Evolutionary conservation across 2,888 invertebrate genomes (phyloP).

Genomic region (Chymomyza procnemis): DNA sequence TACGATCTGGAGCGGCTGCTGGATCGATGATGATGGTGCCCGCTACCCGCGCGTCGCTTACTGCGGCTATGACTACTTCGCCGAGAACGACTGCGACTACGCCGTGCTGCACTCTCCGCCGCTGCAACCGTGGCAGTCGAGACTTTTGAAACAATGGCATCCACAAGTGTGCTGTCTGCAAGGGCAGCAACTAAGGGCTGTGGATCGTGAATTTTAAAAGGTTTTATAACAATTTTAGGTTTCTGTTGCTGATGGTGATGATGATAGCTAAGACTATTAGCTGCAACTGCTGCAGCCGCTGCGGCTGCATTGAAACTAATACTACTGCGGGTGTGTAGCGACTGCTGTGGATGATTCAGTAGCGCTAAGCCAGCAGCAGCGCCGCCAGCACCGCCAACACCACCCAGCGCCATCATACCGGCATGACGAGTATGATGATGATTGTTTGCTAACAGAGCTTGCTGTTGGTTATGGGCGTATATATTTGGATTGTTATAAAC

Average conservation of each 20-base stretch:
- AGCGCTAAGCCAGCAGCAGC: constrained; percentile 46
- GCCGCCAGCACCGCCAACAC: constrained; percentile 38
- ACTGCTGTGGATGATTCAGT: constrained; percentile 47
- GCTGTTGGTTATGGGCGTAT: constrained; percentile 33
- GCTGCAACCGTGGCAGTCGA: constrained; percentile 77
- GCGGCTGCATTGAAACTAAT: constrained; percentile 12
- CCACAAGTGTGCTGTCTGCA: constrained; percentile 76
- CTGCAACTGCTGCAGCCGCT: constrained; percentile 53
- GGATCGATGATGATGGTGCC: constrained; percentile 65
- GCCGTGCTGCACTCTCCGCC: constrained; percentile 74
- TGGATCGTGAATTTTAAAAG: constrained; percentile 79
- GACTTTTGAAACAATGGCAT: constrained; percentile 77
- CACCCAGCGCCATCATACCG: constrained; percentile 53
- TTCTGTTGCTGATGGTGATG: constrained; percentile 72
- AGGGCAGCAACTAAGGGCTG: constrained; percentile 77
- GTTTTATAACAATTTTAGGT: constrained; percentile 78
- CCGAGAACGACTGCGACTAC: constrained; percentile 76
- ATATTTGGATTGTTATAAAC: constrained; percentile 34
- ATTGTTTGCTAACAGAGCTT: constrained; percentile 34
- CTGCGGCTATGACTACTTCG: constrained; percentile 62
- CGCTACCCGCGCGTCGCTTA: constrained; percentile 71
- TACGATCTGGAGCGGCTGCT: constrained; percentile 79
- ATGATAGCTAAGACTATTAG: constrained; percentile 71
- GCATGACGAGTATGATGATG: constrained; percentile 48
- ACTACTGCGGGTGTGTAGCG: constrained; percentile 13